A percentile compares a stretch with the other conserved stretches of the same genome.
phyloP scores from a whole-genome alignment of 2,113 vertebrate genomes.

The Chunga burmeisteri region DNA sequence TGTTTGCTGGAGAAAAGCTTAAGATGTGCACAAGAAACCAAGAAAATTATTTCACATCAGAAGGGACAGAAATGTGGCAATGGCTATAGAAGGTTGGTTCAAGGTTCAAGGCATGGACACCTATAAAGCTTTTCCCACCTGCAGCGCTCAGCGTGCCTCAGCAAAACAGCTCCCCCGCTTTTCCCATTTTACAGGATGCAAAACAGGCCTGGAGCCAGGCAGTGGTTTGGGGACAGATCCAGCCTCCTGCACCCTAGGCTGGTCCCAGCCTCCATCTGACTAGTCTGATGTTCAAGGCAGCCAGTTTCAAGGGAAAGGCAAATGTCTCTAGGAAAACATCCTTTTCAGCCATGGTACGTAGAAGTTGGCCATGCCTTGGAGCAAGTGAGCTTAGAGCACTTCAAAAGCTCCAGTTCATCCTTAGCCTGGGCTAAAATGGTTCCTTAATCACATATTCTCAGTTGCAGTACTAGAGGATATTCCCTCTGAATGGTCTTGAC shows the following conservation, averaged over 20 bases:
- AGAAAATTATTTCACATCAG: background rate
- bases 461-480: background rate
- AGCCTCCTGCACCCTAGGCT: background rate
- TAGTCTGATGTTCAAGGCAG: background rate
- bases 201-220: background rate
- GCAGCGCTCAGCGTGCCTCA: background rate
- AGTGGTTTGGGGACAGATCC: background rate
- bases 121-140: background rate
- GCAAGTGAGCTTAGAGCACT: background rate
- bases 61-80: background rate
- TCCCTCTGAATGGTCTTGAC: background rate
- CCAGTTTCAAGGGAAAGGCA: background rate
- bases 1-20: background rate
- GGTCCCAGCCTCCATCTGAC: background rate
- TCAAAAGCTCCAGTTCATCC: background rate
- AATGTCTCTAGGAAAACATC: background rate
- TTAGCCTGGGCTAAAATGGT: background rate
- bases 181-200: background rate
- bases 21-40: background rate
- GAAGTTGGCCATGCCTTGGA: background rate
- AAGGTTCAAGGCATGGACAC: background rate
- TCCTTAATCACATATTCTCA: background rate
- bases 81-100: background rate
- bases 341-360: background rate
- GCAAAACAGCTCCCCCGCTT: background rate